Base-by-base conservation (phyloP, 1,140 invertebrate species). In the Panagrolaimus sp. region DNA sequence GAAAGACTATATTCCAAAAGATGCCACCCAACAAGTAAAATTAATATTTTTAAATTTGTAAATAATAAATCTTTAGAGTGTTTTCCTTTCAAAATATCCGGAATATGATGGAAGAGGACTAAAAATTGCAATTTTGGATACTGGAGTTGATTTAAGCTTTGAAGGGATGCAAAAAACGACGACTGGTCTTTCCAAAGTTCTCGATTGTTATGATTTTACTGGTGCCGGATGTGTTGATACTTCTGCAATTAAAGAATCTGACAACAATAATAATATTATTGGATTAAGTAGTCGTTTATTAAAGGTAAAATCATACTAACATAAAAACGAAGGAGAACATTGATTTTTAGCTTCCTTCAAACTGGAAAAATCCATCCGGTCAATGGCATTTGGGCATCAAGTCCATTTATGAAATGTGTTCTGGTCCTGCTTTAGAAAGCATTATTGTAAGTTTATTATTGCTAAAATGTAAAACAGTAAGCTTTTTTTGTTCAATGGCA, bases 121-220 rank as follows among this genome's bases (percentile, higher is more conserved):
- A 42, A 85, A 90, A 73, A 93, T 98, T 82, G 94, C 93, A 45
- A 92, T 98, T 82, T 89, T 98, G 71, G 95, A 97, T 86, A 94
- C 93, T 42, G 95, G 94, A 20, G 90, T 98, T 67, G 95, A 98
- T 87, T 93, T 94, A 45, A 91, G 91, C 57, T 92, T 92, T 14
- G 88, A 89, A 67, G 94, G 93, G 13, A 14, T 47, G 68, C 82
- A 95, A 92, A 86, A 89, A 69, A 93, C 92, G 23, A 88, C 88
- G 74, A 89, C 91, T 82, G 93, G 92, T 16, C 89, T 91, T 82
- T 87, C 89, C 38, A 98, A 98, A 87, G 88, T 98, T 53, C 89
- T 97, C 78, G 93, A 96, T 81, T 87, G 94, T 57, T 91, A 91
- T 82, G 94, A 98, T 85, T 94, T 91, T 73, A 92, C 91, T 80